A percentile compares a stretch with the other conserved stretches of the same genome.
Conservation (phyloP, 2,113 vertebrate species). For the Sigmodon hispidus region DNA sequence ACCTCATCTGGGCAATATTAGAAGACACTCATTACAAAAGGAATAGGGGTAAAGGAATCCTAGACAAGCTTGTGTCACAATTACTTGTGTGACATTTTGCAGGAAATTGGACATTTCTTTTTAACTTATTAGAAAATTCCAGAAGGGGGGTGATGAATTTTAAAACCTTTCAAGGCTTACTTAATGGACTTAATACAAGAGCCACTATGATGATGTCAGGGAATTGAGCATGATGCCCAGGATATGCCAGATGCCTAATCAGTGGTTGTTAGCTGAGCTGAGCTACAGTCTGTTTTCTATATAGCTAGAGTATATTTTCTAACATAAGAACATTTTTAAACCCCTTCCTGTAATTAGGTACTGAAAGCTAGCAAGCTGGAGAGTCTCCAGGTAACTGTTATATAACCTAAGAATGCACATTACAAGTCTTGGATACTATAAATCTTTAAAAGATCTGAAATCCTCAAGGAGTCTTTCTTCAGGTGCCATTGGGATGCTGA, state of each 20-base stretch:
- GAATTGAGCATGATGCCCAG: slow-evolving; percentile 22
- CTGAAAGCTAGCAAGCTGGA: slow-evolving; percentile 24
- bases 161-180: not conserved
- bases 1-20: slow-evolving; percentile 2
- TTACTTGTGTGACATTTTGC: slow-evolving; percentile 46
- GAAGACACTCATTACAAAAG: slow-evolving; percentile 1
- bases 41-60: not conserved
- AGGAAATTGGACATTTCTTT: slow-evolving; percentile 36
- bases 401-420: not conserved
- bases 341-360: slow-evolving; percentile 51
- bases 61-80: not conserved
- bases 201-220: slow-evolving; percentile 39
- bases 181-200: slow-evolving; percentile 41
- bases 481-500: not conserved
- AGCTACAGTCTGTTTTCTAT: slow-evolving; percentile 14
- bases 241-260: not conserved
- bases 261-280: slow-evolving; percentile 25
- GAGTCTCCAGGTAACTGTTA: slow-evolving; percentile 14
- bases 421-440: not conserved
- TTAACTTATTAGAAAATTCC: slow-evolving; percentile 49
- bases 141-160: not conserved
- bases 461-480: not conserved
- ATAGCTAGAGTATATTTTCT: slow-evolving; percentile 49
- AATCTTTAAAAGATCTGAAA: slow-evolving; percentile 14
- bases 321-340: slow-evolving; percentile 6